A percentile compares a stretch with the other conserved stretches of the same genome.
Evolutionary conservation across 2,797 vertebrate species (phyloP).

Genomic region (Semotilus atromaculatus): DNA sequence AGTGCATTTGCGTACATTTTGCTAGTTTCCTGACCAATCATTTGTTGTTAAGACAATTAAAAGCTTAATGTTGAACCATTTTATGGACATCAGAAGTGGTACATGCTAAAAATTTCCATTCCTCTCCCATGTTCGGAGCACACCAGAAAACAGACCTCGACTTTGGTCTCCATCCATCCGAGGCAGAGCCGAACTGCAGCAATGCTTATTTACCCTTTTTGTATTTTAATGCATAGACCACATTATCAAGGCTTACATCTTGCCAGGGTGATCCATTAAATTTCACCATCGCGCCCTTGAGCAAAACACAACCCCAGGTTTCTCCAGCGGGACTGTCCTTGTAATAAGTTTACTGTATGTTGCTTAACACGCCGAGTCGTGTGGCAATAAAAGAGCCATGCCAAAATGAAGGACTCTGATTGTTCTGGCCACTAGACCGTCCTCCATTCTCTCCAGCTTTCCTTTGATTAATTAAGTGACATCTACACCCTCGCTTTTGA

Average conservation of each 20-base stretch:
- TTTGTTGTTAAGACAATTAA: no score
- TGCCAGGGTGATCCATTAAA: neutral
- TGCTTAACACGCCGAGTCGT: neutral
- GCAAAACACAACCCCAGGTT: neutral
- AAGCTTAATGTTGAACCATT: no score
- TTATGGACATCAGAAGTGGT: constrained; percentile 3
- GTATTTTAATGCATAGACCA: neutral
- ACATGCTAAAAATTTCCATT: constrained; percentile 8
- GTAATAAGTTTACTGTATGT: neutral
- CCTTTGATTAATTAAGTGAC: constrained; percentile 48
- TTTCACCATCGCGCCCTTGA: neutral
- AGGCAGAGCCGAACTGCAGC: neutral
- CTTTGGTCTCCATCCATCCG: neutral
- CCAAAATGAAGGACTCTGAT: constrained; percentile 10
- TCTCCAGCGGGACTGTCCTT: neutral
- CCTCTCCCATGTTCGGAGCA: neutral
- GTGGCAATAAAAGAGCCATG: constrained; percentile 14
- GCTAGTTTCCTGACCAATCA: no score
- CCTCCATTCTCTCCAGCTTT: constrained; percentile 20
- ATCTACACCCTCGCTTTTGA: constrained; percentile 1
- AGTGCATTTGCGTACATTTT: no score
- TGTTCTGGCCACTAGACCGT: neutral
- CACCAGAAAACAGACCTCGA: neutral
- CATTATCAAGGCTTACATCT: neutral
- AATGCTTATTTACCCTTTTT: neutral